Conservation (phyloP, 2,888 invertebrate genomes). For the Calephelis perditalis region DNA sequence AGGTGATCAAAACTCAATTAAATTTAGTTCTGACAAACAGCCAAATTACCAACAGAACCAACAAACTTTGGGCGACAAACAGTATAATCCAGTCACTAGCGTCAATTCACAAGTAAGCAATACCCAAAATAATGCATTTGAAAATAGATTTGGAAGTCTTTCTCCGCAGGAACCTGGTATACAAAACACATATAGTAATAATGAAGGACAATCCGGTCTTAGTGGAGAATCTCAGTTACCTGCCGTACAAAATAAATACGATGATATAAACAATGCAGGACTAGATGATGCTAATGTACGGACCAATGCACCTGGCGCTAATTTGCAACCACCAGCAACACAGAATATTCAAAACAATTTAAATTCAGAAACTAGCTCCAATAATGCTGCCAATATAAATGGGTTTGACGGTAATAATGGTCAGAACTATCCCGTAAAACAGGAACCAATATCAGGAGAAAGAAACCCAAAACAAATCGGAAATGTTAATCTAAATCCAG, state of each 20-base stretch:
- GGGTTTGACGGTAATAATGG: background rate
- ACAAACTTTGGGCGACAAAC: background rate
- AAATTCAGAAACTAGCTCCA: background rate
- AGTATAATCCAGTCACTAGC: background rate
- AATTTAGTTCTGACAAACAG: background rate
- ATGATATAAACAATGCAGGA: background rate
- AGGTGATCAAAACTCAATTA: constrained; percentile 4
- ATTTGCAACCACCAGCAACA: background rate
- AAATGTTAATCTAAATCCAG: constrained; percentile 10
- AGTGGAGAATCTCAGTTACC: background rate
- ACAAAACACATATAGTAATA: background rate
- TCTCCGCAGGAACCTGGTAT: constrained; percentile 15
- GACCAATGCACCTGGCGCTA: background rate
- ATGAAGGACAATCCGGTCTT: background rate
- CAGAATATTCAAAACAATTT: background rate
- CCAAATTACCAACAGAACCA: background rate
- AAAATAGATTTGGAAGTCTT: constrained; percentile 19
- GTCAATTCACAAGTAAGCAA: background rate
- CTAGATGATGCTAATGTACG: background rate
- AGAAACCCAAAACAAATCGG: constrained; percentile 28
- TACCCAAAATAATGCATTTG: constrained; percentile 8
- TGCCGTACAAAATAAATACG: background rate
- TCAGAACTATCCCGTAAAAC: background rate
- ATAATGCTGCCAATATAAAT: background rate
- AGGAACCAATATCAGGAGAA: constrained; percentile 2